Conservation (phyloP, 2,113 vertebrate genomes). For the Kobus ellipsiprymnus region DNA sequence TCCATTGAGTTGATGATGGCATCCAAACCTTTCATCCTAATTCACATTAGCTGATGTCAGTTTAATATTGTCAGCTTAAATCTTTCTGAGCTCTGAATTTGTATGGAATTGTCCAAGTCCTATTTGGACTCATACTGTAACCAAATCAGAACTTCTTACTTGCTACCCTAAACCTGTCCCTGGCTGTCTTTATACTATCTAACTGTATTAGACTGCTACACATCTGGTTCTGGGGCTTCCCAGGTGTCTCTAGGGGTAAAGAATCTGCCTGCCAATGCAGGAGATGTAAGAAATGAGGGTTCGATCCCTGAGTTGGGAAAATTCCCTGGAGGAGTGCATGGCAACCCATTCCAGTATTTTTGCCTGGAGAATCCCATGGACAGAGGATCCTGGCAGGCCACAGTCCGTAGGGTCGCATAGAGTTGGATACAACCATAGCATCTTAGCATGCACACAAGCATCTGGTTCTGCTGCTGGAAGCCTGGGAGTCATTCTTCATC, state of each 20-base stretch:
- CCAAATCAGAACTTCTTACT: background rate
- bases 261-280: background rate
- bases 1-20: background rate
- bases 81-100: background rate
- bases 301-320: background rate
- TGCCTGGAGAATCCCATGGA: background rate
- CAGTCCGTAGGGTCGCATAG: background rate
- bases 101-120: background rate
- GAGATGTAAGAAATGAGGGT: background rate
- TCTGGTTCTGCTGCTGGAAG: background rate
- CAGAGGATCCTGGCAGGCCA: background rate
- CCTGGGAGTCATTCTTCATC: background rate
- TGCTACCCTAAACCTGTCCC: background rate
- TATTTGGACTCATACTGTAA: background rate
- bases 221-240: background rate
- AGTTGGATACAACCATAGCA: fast-evolving
- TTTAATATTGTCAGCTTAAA: background rate
- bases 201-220: background rate
- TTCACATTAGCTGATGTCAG: background rate
- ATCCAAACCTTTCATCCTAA: background rate
- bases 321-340: background rate
- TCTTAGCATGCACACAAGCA: background rate
- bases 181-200: background rate
- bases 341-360: background rate
- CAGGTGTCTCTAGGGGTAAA: background rate